These are phyloP conservation scores for Hirundo rustica DNA, from an alignment of 2,797 vertebrate species.

Conservation along the genomic window DNA sequence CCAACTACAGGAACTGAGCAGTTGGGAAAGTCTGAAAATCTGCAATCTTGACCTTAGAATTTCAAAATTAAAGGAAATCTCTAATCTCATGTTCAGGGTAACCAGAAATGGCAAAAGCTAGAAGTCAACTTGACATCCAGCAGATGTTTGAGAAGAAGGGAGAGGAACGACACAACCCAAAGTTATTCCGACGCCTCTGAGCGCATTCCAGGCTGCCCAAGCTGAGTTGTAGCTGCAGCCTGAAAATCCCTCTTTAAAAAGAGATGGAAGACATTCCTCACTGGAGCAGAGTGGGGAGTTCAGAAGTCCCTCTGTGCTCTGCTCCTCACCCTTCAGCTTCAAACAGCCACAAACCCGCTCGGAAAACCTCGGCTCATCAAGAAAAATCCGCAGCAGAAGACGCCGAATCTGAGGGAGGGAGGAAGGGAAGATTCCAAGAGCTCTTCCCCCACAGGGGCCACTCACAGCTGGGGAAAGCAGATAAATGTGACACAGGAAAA, in stretches of 20 bases:
- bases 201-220: not conserved
- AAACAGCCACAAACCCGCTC: not conserved
- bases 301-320: not conserved
- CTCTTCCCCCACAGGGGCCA: not conserved
- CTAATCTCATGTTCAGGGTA: not conserved
- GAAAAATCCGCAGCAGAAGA: not conserved
- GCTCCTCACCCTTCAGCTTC: conserved; percentile 2
- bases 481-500: not conserved
- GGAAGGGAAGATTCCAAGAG: not conserved
- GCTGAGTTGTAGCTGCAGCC: not conserved
- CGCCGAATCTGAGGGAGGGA: not conserved
- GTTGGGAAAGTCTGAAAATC: not conserved
- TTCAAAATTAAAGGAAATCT: not conserved
- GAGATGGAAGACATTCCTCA: not conserved
- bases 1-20: not conserved
- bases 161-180: accelerated
- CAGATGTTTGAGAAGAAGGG: accelerated
- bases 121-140: not conserved
- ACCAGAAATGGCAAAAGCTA: not conserved
- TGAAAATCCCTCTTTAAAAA: not conserved
- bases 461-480: not conserved
- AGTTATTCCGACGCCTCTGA: accelerated
- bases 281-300: not conserved
- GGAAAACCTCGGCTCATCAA: not conserved
- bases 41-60: not conserved